Conservation (phyloP, 1,140 invertebrate species). For the Parapsyche elsis region DNA sequence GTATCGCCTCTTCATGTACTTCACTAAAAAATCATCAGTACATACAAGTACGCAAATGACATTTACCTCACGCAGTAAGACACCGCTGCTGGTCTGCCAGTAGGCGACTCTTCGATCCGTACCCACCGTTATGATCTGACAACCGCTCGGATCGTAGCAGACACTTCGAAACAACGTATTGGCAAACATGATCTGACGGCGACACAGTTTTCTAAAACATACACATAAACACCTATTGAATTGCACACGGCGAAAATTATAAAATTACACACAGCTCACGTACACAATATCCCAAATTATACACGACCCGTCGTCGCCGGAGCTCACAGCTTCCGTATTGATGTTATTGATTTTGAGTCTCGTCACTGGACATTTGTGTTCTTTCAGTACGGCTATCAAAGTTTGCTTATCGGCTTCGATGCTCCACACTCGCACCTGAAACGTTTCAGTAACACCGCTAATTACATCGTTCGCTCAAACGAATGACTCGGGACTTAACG, state of each 20-base stretch:
- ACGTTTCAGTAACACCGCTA: not conserved
- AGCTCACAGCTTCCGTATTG: slow-evolving; percentile 84
- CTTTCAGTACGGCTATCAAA: slow-evolving; percentile 80
- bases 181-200: slow-evolving; percentile 85
- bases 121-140: slow-evolving; percentile 88
- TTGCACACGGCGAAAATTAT: no score
- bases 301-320: slow-evolving; percentile 89
- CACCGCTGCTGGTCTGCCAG: slow-evolving; percentile 87
- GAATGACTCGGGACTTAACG: not conserved
- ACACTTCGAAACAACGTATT: slow-evolving; percentile 90
- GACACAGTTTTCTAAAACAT: slow-evolving; percentile 62
- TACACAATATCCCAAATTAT: slow-evolving; percentile 90
- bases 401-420: slow-evolving; percentile 73
- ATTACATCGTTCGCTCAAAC: not conserved
- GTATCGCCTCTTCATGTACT: no score
- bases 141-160: slow-evolving; percentile 79
- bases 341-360: slow-evolving; percentile 80
- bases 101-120: slow-evolving; percentile 89
- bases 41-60: not conserved
- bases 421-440: slow-evolving; percentile 79
- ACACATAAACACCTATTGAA: not conserved
- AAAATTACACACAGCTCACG: slow-evolving; percentile 49
- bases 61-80: slow-evolving; percentile 74
- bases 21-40: no score
- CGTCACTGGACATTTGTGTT: slow-evolving; percentile 89